These are phyloP conservation scores for Pristionchus pacificus DNA, from an alignment of 1,140 invertebrate species.

Conservation along the genomic window DNA sequence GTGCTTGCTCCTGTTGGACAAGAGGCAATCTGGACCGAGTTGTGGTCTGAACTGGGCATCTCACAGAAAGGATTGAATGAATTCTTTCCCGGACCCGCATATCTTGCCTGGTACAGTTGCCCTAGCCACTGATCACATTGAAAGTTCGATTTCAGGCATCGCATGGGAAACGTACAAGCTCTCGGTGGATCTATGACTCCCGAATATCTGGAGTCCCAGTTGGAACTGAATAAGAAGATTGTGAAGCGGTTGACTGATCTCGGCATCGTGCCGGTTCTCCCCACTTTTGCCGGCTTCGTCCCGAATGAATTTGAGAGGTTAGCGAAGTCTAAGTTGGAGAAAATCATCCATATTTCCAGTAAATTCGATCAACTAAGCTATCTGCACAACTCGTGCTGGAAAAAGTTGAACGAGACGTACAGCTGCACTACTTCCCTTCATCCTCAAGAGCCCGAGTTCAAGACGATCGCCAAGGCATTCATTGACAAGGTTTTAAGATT, in stretches of 20 bases:
- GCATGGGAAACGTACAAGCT: slow-evolving; percentile 30
- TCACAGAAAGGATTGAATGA: slow-evolving; percentile 13
- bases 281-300: slow-evolving; percentile 30
- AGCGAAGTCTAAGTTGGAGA: not conserved
- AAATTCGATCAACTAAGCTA: slow-evolving; percentile 7
- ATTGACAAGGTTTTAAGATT: slow-evolving; percentile 12
- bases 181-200: slow-evolving; percentile 22
- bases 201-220: slow-evolving; percentile 16
- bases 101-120: slow-evolving; percentile 16
- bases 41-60: slow-evolving; percentile 18
- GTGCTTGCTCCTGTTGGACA: slow-evolving; percentile 24
- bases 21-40: slow-evolving; percentile 23
- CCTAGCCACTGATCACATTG: not conserved
- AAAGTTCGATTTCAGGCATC: slow-evolving; percentile 8
- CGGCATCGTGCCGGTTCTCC: slow-evolving; percentile 27
- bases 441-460: slow-evolving; percentile 20
- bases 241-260: slow-evolving; percentile 12
- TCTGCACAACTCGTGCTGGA: slow-evolving; percentile 16
- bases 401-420: slow-evolving; percentile 18
- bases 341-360: not conserved
- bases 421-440: slow-evolving; percentile 18
- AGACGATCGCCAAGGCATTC: slow-evolving; percentile 13
- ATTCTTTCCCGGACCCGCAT: slow-evolving; percentile 26
- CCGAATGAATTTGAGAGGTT: slow-evolving; percentile 15
- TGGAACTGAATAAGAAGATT: slow-evolving; percentile 21